Base-by-base conservation (phyloP, 2,888 invertebrate genomes). In the Stramonita haemastoma region DNA sequence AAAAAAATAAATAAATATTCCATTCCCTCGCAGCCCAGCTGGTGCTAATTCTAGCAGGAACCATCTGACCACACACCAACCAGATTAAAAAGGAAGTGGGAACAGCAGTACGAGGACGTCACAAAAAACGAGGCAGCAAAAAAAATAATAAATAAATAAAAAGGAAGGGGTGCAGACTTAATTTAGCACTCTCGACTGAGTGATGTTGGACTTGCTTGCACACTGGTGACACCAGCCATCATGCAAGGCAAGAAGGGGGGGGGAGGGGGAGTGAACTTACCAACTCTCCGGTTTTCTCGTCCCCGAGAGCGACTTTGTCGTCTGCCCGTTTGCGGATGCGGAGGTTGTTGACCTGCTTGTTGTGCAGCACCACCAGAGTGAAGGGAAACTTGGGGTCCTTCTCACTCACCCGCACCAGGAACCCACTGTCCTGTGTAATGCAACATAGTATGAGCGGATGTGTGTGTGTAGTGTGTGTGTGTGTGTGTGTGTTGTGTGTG, bases 241-340 rank as follows among this genome's bases (percentile, higher is more conserved):
- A 85, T 15, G n/a, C 0, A 56, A 29, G 46, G 6, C 15, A 0
- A n/a, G 15, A 84, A 84, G 84, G 0, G n/a, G 8, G 8, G 26
- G 11, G 22, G 26, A 17, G 46, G 26, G 46, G 46, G 56, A 17
- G 46, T 13, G 2, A 57, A 29, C 84, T n/a, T 89, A 94, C 94
- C 91, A 93, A 90, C 91, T 94, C 94, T 90, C 93, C 93, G 32
- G 91, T 56, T 81, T 94, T 94, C 86, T 91, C 93, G 66, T 92
- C 92, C 56, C 94, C 94, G 22, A 94, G 91, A 22, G 94, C 94
- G 32, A 92, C 91, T 85, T 92, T 92, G 26, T 89, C 89, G 83
- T 94, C 94, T 26, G 86, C 26, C 36, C 93, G 83, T 15, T 86
- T 73, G 26, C 93, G 90, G 57, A 94, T 92, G 77, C 91, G 93